Percentiles rank a stretch among this genome's conserved stretches.
phyloP scores from a whole-genome alignment of 2,797 vertebrate genomes.

The Cossypha caffra region DNA sequence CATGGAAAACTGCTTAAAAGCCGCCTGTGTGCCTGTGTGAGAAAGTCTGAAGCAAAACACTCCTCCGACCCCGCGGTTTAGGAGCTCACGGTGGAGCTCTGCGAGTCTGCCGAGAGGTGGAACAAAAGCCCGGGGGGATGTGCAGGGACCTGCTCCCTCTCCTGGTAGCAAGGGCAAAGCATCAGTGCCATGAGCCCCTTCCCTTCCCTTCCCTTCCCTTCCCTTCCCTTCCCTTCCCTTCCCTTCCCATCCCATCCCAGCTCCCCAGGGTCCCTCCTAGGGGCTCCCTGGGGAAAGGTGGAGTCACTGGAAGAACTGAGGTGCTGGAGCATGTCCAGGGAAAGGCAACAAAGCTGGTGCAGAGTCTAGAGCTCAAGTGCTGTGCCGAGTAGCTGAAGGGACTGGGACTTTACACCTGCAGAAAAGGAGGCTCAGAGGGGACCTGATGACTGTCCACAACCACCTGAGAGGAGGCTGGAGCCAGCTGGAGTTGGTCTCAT shows the following conservation, averaged over 20 bases:
- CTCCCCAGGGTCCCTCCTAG: no score
- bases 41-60: neutral
- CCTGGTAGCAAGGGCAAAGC: neutral
- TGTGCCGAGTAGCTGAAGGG: neutral
- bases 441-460: neutral
- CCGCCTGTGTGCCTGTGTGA: neutral
- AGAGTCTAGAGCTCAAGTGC: neutral
- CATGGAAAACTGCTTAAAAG: neutral
- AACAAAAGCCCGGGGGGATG: neutral
- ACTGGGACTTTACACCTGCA: neutral
- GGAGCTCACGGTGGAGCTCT: neutral
- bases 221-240: no score
- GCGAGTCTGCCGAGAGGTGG: neutral
- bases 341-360: neutral
- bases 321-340: neutral
- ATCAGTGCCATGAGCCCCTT: rapidly evolving
- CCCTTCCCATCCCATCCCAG: no score
- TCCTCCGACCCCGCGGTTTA: neutral
- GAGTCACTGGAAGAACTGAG: neutral
- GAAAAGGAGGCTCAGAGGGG: neutral
- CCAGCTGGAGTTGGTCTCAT: neutral
- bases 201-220: neutral
- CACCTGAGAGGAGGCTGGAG: neutral
- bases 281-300: neutral
- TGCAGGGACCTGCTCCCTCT: neutral